Base-by-base conservation (phyloP, 2,113 vertebrate genomes). In the Ciconia stormi region DNA sequence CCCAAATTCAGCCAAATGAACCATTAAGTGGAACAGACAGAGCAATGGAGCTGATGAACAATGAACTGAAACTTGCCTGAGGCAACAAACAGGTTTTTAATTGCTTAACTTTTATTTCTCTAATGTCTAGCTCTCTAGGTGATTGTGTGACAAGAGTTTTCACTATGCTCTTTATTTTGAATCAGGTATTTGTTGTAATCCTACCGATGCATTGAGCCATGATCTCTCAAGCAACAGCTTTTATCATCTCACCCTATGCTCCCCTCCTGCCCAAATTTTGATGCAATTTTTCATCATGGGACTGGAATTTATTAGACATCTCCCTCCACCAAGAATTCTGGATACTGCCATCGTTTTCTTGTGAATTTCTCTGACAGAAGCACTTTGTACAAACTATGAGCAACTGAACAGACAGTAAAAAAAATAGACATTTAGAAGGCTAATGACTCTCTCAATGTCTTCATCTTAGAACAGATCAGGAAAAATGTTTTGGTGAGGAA, bases 31-130 rank as follows among this genome's bases (percentile, higher is more conserved):
- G 88, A 97, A 80, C 34, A 84, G 46, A 97, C 12, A 93, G 89
- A 88, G 82, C 55, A 90, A 80, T 55, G 26, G 58, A 86, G 32
- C 40, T 91, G 96, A 93, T 96, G 82, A 98, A 97, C 95, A 97
- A 91, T n/a, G 66, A 97, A 97, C 71, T 97, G 90, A 95, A 98
- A 96, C 52, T 95, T 65, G 92, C 95, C 86, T 95, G 96, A 97
- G 92, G 86, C 83, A 98, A 87, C 80, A 97, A 97, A 90, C 17
- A 19, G 26, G 34, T 81, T 97, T 97, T 97, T 97, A 98, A 97
- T 97, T 98, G 87, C 93, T 97, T 95, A 65, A 94, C 69, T 97
- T 97, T 86, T 89, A 92, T 96, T 97, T 97, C 85, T 94, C 92
- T 82, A 90, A 72, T 76, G 90, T 79, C 62, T 94, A 38, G 32